These are phyloP conservation scores for Plutomurus gul DNA, from an alignment of 1,140 invertebrate genomes.

Conservation along the genomic window DNA sequence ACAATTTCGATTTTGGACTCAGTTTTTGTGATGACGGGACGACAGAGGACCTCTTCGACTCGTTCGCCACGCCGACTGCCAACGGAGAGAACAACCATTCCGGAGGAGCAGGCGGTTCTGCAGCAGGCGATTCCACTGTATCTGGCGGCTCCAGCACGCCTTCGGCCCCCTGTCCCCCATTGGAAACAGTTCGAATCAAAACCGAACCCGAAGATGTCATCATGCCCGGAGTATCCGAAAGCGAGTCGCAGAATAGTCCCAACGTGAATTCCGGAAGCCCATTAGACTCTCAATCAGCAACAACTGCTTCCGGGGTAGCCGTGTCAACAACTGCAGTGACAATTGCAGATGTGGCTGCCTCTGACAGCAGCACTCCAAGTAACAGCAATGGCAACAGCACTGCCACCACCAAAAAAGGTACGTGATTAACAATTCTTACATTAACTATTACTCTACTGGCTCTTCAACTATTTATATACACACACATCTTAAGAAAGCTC, in stretches of 20 bases:
- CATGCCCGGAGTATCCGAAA: not conserved
- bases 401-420: constrained; percentile 39
- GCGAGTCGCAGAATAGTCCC: constrained; percentile 1
- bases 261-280: not conserved
- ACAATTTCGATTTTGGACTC: constrained; percentile 51
- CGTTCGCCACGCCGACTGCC: constrained; percentile 31
- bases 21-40: constrained; percentile 54
- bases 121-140: not conserved
- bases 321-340: not conserved
- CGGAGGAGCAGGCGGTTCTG: too few relatives aligned
- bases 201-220: constrained; percentile 31
- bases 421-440: too few relatives aligned
- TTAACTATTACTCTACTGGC: not conserved
- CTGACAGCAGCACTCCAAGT: not conserved
- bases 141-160: not conserved
- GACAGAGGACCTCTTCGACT: constrained; percentile 52
- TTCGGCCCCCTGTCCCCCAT: not conserved
- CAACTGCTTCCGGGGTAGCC: not conserved
- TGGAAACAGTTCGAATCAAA: constrained; percentile 14
- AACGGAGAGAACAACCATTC: too few relatives aligned
- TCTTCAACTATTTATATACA: not conserved
- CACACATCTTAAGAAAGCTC: not conserved
- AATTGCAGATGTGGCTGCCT: not conserved
- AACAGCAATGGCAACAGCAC: not conserved
- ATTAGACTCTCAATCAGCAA: not conserved